A percentile compares a stretch with the other conserved stretches of the same genome.
phyloP scores from a whole-genome alignment of 2,113 vertebrate species.

The Bagarius yarrelli region DNA sequence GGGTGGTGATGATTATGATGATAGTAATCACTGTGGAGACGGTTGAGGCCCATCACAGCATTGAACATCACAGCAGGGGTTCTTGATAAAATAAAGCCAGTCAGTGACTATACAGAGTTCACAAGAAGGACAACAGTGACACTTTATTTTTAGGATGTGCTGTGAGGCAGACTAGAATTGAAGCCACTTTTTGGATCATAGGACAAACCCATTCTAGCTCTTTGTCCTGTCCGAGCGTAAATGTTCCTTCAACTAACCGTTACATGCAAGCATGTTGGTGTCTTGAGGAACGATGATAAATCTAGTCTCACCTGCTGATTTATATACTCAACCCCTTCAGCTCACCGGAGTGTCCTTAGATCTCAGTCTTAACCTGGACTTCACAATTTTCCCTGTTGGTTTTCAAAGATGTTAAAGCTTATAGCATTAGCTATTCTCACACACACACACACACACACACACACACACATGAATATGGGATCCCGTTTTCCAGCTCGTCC shows the following conservation, averaged over 20 bases:
- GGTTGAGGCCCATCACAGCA: constrained; percentile 13
- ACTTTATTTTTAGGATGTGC: not conserved
- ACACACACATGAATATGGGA: not conserved
- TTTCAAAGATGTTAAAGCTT: not conserved
- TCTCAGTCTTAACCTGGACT: not conserved
- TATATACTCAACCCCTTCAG: not conserved
- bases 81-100: constrained; percentile 25
- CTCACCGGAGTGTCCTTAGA: not conserved
- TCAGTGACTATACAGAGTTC: constrained; percentile 36
- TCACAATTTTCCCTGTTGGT: not conserved
- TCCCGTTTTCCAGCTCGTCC: not conserved
- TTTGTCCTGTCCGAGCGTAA: not conserved
- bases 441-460: not conserved
- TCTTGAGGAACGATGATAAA: constrained; percentile 1
- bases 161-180: not conserved
- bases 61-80: constrained; percentile 36
- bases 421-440: not conserved
- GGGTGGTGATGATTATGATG: constrained; percentile 47
- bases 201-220: not conserved
- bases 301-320: no score
- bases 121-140: constrained; percentile 26
- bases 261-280: not conserved
- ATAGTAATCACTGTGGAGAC: constrained; percentile 34
- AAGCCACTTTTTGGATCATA: not conserved
- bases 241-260: not conserved